Base-by-base conservation (phyloP, 2,888 invertebrate genomes). In the Drosophila mettleri region DNA sequence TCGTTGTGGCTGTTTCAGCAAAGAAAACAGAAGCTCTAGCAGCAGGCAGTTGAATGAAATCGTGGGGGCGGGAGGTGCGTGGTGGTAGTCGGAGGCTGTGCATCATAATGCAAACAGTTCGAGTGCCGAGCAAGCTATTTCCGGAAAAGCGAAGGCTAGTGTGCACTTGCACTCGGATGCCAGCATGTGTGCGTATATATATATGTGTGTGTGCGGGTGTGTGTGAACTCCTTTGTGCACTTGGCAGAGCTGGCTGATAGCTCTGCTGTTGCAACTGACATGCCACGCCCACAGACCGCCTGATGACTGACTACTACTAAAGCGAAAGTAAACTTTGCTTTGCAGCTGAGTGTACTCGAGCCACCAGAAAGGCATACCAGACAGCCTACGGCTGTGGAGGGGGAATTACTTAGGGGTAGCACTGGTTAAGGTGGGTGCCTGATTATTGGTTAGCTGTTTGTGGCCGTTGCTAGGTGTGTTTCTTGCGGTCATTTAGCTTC, bases 91-190 rank as follows among this genome's bases (percentile, higher is more conserved):
- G 36, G 14, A 27, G 43, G 52, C 67, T 55, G 54, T 78, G 85
- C 86, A 78, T 75, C 83, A 82, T 82, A 83, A 85, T 80, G 84
- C 83, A 80, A 84, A 86, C 84, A 83, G 78, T 80, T 78, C 70
- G 70, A 86, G 82, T 83, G 78, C 83, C 71, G 83, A 74, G 78
- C 73, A 70, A 83, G 69, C 70, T 78, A 78, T 74, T 80, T 83
- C 76, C 80, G 73, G 55, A 16, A 29, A 31, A 18, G 34, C n/a
- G 41, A 62, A 46, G 62, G 59, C 41, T 41, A 34, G 60, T 48
- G 45, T 63, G 53, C 53, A 52, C 46, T 54, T 71, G 80, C 75
- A 72, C 83, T 75, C 71, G 81, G 31, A 43, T 53, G 51, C 45
- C 33, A 46, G 22, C 68, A 55, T 43, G 57, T 31, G 38, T 16